Evolutionary conservation across 2,113 vertebrate genomes (phyloP).

Genomic region (Pelobates fuscus): DNA sequence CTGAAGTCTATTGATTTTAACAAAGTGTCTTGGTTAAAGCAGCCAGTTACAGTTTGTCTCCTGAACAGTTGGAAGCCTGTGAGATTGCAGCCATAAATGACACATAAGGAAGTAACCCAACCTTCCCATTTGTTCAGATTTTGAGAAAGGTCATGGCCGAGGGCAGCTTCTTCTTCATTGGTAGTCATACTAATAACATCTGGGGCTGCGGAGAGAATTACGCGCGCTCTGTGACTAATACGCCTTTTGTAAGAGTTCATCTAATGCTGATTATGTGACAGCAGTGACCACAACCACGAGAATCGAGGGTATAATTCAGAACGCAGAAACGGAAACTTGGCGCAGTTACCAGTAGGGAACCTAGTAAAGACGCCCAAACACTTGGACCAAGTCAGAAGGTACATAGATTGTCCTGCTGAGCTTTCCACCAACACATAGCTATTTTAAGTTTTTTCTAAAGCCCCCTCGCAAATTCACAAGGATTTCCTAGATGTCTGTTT

Average conservation of each 20-base stretch:
- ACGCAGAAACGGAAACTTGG: not conserved
- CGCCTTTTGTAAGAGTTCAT: slow-evolving; percentile 6
- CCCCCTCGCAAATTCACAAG: too few species aligned
- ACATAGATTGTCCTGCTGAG: too few species aligned
- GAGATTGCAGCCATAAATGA: slow-evolving; percentile 16
- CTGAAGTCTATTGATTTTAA: not conserved
- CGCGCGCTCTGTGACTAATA: slow-evolving; percentile 33
- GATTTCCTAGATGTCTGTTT: too few species aligned
- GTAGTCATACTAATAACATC: slow-evolving; percentile 30
- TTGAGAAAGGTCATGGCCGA: slow-evolving; percentile 22
- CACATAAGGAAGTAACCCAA: slow-evolving; percentile 2
- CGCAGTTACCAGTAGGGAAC: not conserved
- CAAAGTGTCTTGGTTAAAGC: not conserved
- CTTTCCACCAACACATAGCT: too few species aligned
- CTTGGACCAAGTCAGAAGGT: too few species aligned
- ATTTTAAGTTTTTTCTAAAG: too few species aligned
- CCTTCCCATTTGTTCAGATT: slow-evolving; percentile 22
- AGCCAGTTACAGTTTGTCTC: not conserved
- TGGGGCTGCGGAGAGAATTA: slow-evolving; percentile 33
- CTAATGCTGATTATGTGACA: slow-evolving; percentile 32
- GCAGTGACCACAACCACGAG: not conserved
- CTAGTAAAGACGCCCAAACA: too few species aligned
- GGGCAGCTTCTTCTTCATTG: slow-evolving; percentile 18
- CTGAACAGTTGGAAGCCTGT: not conserved
- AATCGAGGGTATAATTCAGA: not conserved